Base-by-base conservation (phyloP, 2,888 invertebrate species). In the Lomographa bimaculata region DNA sequence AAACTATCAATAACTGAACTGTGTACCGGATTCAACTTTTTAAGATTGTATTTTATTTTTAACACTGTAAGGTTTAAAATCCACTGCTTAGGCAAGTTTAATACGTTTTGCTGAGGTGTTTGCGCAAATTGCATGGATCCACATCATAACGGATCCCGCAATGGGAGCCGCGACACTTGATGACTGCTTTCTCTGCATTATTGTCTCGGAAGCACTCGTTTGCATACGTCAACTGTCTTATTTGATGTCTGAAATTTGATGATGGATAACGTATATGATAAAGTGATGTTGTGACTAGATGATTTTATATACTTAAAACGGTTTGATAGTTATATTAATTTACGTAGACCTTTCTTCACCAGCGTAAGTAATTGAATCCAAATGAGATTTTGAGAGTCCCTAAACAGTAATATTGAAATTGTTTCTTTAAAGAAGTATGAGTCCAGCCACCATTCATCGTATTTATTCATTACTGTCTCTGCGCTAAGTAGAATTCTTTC, bases 101-200 rank as follows among this genome's bases (percentile, higher is more conserved):
- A 18, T 17, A 25, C 7, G 14, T 23, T 29, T 34, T 10, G 21
- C 20, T 14, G 26, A 36, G 30, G 32, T 38, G 45, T 43, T 40
- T 8, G 28, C 38, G 48, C 52, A 56, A 54, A 56, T 56, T 52
- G 47, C 46, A 44, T 26, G 39, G 43, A 54, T 44, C 46, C 41
- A 44, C 51, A 52, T 47, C 55, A 54, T 57, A 54, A 54, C 54
- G 54, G 51, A 33, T 26, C 26, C 28, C 25, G 38, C 36, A 39
- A 43, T 52, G 30, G 16, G 9, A 16, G 36, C 25, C 24, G 34
- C 42, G 38, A 41, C 42, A 35, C 40, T 40, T 21, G 28, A 35
- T 19, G 12, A 49, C 43, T 37, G 37, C 49, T 44, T 41, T 44
- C 37, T 27, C 20, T 7, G 42, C 43, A 33, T 41, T 30, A 38